Base-by-base conservation (phyloP, 2,888 invertebrate genomes). In the Chydorus sphaericus region DNA sequence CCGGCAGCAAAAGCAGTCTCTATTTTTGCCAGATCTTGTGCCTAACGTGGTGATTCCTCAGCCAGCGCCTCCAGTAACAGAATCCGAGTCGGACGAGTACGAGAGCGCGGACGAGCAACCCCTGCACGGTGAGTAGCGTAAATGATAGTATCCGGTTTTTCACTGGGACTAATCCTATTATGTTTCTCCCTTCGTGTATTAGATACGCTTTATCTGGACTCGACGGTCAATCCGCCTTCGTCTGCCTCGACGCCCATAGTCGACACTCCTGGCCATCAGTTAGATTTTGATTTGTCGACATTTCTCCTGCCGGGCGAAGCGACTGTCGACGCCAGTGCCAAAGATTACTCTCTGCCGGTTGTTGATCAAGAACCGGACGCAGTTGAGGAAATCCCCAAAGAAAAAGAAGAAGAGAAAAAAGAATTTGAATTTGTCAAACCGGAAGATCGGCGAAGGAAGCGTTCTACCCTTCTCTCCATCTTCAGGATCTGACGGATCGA, bases 11-110 rank as follows among this genome's bases (percentile, higher is more conserved):
- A 48, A 44, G n/a, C 39, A 31, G 39, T 50, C 56, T 23, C 16
- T 55, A 6, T 56, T 57, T 29, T 50, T 61, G 20, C 62, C 61
- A 10, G 60, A 61, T 58, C 55, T 60, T 23, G 51, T 62, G 20
- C 60, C 59, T 39, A 60, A 56, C 10, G 59, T 54, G 55, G 60
- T 28, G 60, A 58, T 11, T 50, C 57, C 18, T 5, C n/a, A n/a
- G 26, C 38, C 30, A 59, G 59, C 33, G 8, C 59, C 61, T 58
- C 60, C 59, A 57, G n/a, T n/a, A n/a, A 48, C 18, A 33, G 26
- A 54, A 33, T 18, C 60, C 58, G 61, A 61, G 48, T 61, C 62
- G 33, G 61, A 62, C 39, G 61, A 61, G 18, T 62, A 62, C 50
- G 60, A 61, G 33, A 62, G 61, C 54, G 62, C 62, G 33, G 57